A percentile compares a stretch with the other conserved stretches of the same genome.
Conservation (phyloP, 2,888 invertebrate genomes). For the Ophioninae sp. region DNA sequence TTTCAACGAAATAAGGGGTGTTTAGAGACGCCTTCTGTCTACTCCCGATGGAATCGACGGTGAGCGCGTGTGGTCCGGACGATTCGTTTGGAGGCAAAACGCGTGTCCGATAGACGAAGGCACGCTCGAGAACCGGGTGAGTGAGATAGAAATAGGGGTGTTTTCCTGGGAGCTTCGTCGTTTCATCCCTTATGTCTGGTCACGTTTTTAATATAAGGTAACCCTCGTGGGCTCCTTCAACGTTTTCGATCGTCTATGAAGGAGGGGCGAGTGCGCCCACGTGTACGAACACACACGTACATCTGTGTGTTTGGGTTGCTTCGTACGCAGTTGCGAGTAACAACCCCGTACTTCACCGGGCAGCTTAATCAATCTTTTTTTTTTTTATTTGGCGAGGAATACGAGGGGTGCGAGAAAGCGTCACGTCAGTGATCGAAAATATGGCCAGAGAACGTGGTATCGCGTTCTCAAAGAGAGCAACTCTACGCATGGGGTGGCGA, state of each 20-base stretch:
- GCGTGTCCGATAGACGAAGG: conserved; percentile 25
- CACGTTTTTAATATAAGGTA: conserved; percentile 78
- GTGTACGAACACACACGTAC: neutral
- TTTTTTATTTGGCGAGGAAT: conserved; percentile 27
- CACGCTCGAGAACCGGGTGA: conserved; percentile 7
- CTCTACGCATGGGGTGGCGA: neutral
- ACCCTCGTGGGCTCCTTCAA: conserved; percentile 44
- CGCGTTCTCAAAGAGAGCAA: conserved; percentile 15
- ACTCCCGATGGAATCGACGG: conserved; percentile 36
- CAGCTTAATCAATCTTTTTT: conserved; percentile 75
- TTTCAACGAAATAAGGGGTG: conserved; percentile 22
- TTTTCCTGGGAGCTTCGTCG: conserved; percentile 57
- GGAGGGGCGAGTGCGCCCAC: conserved; percentile 16
- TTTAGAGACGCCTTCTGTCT: conserved; percentile 31
- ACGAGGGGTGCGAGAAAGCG: conserved; percentile 17
- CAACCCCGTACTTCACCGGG: conserved; percentile 56
- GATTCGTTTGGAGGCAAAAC: conserved; percentile 53
- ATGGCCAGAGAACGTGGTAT: conserved; percentile 27
- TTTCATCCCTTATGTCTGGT: conserved; percentile 77
- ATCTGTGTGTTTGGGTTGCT: conserved; percentile 63
- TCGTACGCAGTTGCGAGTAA: conserved; percentile 49
- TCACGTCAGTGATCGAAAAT: conserved; percentile 11
- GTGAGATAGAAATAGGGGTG: conserved; percentile 29
- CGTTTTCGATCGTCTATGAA: conserved; percentile 51
- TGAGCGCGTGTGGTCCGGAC: conserved; percentile 19